phyloP scores from a whole-genome alignment of 2,113 vertebrate species.

The Salvelinus namaycush region DNA sequence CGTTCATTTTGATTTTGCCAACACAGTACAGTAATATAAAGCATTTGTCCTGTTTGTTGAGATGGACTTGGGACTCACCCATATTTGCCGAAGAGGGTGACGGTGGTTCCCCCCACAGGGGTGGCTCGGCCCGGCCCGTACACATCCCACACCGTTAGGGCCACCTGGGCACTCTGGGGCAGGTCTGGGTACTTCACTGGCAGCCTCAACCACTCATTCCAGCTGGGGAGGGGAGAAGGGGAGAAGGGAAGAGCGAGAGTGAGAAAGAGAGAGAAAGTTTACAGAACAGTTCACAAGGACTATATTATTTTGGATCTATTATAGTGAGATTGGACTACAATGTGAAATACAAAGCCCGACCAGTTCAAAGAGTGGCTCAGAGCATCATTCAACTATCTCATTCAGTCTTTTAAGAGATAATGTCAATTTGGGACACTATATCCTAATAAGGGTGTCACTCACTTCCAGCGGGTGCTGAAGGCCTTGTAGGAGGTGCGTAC shows the following conservation, averaged over 20 bases:
- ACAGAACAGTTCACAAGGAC: background rate
- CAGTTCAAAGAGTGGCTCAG: too few relatives aligned
- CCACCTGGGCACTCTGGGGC: conserved; percentile 92
- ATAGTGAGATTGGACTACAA: too few relatives aligned
- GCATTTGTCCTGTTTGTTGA: background rate
- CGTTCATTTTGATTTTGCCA: too few relatives aligned
- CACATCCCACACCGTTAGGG: conserved; percentile 95
- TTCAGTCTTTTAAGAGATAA: background rate
- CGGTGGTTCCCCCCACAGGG: conserved; percentile 93
- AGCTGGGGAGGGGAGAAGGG: conserved; percentile 68
- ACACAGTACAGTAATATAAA: too few relatives aligned
- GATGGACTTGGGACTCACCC: conserved; percentile 73
- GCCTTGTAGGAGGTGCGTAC: conserved; percentile 97
- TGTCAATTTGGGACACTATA: background rate
- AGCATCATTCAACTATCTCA: background rate
- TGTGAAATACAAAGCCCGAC: too few relatives aligned
- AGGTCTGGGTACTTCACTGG: conserved; percentile 96
- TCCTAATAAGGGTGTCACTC: conserved; percentile 64
- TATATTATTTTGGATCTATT: too few relatives aligned
- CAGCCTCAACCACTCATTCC: conserved; percentile 96
- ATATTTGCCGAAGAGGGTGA: conserved; percentile 95
- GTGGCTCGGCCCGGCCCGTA: conserved; percentile 93
- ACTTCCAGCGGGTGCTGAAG: conserved; percentile 99
- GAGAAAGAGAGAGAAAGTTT: background rate
- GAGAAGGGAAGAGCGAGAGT: background rate